phyloP scores from a whole-genome alignment of 2,797 vertebrate genomes.

The Periophthalmus magnuspinnatus region DNA sequence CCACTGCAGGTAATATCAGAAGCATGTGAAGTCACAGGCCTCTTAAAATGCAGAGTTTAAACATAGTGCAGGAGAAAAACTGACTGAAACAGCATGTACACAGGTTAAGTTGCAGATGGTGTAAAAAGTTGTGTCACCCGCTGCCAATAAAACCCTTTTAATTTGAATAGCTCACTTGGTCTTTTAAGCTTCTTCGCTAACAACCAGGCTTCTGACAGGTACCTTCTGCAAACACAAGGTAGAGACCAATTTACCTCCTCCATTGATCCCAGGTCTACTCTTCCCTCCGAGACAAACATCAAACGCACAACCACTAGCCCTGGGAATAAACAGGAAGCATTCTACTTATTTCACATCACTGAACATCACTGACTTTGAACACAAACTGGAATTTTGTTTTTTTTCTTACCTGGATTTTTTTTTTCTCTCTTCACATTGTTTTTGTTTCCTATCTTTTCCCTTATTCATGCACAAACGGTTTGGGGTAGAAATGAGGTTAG shows the following conservation, averaged over 20 bases:
- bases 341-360: constrained; percentile 21
- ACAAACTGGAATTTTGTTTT: constrained; percentile 13
- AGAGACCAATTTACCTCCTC: constrained; percentile 49
- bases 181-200: constrained; percentile 20
- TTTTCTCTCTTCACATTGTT: background rate
- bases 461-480: background rate
- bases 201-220: constrained; percentile 46
- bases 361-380: constrained; percentile 17
- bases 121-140: background rate
- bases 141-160: background rate
- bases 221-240: constrained; percentile 51
- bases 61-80: too few relatives aligned
- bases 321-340: constrained; percentile 50
- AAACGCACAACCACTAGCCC: constrained; percentile 28
- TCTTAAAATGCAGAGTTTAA: too few relatives aligned
- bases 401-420: too few relatives aligned
- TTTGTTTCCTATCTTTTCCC: background rate
- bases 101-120: too few relatives aligned
- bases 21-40: too few relatives aligned
- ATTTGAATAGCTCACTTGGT: background rate
- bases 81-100: too few relatives aligned
- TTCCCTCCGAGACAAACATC: constrained; percentile 44
- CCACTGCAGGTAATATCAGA: too few relatives aligned
- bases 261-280: constrained; percentile 12
- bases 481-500: constrained; percentile 3